Percentiles rank a stretch among this genome's conserved stretches.
phyloP scores from a whole-genome alignment of 2,888 invertebrate genomes.

The Chloroclysta siterata region DNA sequence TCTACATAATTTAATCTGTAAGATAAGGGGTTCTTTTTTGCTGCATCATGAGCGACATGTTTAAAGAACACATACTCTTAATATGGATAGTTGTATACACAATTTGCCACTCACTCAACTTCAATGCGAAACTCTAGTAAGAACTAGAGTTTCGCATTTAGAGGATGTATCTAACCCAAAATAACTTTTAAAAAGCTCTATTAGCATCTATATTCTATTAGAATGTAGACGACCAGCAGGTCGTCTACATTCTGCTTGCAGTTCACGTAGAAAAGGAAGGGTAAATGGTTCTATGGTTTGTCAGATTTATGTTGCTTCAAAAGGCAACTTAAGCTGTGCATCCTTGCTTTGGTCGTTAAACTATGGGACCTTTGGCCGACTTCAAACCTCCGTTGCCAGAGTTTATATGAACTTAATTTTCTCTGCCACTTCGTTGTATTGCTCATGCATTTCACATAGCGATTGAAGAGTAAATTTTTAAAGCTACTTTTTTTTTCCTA shows the following conservation, averaged over 20 bases:
- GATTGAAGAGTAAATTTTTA: no score
- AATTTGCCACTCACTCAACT: not conserved
- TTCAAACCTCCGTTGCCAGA: not conserved
- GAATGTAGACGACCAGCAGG: no score
- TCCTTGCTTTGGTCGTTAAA: no score
- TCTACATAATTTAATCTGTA: no score
- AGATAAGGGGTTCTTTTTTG: no score
- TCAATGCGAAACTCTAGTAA: no score
- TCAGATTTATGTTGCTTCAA: not conserved
- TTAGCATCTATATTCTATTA: no score
- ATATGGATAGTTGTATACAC: not conserved
- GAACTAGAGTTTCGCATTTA: slow-evolving; percentile 8
- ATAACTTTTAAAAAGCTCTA: no score
- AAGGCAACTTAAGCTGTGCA: not conserved
- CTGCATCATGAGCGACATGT: not conserved
- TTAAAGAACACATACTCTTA: not conserved
- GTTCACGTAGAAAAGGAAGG: not conserved
- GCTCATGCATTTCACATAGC: no score
- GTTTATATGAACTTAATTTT: not conserved
- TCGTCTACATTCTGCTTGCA: slow-evolving; percentile 7
- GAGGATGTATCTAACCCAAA: slow-evolving; percentile 4
- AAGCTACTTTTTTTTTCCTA: no score
- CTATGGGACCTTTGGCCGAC: not conserved
- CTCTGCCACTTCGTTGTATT: not conserved
- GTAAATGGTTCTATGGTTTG: slow-evolving; percentile 1